A percentile compares a stretch with the other conserved stretches of the same genome.
These are phyloP conservation scores for Calypte anna DNA, from an alignment of 2,113 vertebrate genomes.

Conservation along the genomic window DNA sequence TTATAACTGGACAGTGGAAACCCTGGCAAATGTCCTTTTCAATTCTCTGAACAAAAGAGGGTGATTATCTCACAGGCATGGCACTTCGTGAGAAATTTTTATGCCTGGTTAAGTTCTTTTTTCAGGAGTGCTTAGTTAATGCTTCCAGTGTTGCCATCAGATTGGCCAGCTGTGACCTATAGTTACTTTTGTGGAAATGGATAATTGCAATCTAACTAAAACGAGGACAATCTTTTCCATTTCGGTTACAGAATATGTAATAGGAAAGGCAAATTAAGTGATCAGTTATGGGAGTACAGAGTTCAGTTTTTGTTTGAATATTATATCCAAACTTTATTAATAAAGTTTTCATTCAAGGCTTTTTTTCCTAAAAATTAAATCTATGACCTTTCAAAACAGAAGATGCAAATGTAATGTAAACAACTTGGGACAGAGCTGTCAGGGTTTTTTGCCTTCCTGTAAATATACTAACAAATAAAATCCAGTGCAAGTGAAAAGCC, in stretches of 20 bases:
- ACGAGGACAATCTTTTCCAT: not conserved
- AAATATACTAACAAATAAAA: not conserved
- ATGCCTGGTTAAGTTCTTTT: not conserved
- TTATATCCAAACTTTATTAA: not conserved
- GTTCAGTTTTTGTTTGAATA: not conserved
- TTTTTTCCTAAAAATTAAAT: not conserved
- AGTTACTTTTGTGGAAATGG: not conserved
- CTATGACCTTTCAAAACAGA: not conserved
- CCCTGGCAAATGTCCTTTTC: not conserved
- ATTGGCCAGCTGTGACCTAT: not conserved
- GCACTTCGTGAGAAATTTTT: not conserved
- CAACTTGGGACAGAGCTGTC: not conserved
- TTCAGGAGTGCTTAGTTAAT: not conserved
- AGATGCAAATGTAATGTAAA: not conserved
- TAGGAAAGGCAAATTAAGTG: not conserved
- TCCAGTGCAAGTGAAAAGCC: not conserved
- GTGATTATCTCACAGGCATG: fast-evolving
- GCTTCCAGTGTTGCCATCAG: not conserved
- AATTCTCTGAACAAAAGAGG: not conserved
- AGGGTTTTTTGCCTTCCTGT: not conserved
- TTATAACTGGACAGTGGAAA: not conserved
- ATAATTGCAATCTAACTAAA: not conserved
- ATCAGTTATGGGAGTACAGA: fast-evolving
- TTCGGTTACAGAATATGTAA: not conserved
- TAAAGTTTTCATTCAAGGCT: not conserved